Conservation (phyloP, 2,888 invertebrate genomes). For the Deladenus siricidicola region DNA sequence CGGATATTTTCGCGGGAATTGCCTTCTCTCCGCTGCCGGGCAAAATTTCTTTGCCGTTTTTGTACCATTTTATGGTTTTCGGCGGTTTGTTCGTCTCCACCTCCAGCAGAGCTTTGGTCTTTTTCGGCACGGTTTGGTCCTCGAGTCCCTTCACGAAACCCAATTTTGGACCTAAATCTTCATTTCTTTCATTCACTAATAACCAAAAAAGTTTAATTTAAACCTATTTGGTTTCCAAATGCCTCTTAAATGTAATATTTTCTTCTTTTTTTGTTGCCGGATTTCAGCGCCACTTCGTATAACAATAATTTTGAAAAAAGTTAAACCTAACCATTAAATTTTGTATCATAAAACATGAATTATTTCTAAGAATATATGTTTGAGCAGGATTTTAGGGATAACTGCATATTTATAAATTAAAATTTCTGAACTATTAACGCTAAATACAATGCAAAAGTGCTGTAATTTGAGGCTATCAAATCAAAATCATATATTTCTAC, state of each 20-base stretch:
- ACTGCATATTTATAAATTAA: too few relatives aligned
- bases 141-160: conserved; percentile 27
- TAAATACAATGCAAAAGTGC: neutral
- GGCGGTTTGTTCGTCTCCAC: conserved; percentile 66
- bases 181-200: conserved; percentile 6
- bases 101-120: conserved; percentile 53
- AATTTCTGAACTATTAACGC: neutral
- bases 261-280: too few relatives aligned
- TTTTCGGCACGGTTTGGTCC: conserved; percentile 40
- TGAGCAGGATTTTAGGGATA: neutral
- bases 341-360: neutral
- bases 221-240: too few relatives aligned
- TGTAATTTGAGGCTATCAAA: too few relatives aligned
- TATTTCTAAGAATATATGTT: too few relatives aligned
- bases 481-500: too few relatives aligned
- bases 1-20: conserved; percentile 34
- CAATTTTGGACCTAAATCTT: conserved; percentile 27
- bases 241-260: too few relatives aligned
- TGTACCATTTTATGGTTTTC: conserved; percentile 70
- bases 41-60: conserved; percentile 48
- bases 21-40: conserved; percentile 30
- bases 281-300: neutral
- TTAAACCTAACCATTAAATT: conserved; percentile 10
- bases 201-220: neutral
- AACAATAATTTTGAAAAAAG: neutral